A percentile compares a stretch with the other conserved stretches of the same genome.
phyloP scores from a whole-genome alignment of 2,797 vertebrate genomes.

The Podargus strigoides region DNA sequence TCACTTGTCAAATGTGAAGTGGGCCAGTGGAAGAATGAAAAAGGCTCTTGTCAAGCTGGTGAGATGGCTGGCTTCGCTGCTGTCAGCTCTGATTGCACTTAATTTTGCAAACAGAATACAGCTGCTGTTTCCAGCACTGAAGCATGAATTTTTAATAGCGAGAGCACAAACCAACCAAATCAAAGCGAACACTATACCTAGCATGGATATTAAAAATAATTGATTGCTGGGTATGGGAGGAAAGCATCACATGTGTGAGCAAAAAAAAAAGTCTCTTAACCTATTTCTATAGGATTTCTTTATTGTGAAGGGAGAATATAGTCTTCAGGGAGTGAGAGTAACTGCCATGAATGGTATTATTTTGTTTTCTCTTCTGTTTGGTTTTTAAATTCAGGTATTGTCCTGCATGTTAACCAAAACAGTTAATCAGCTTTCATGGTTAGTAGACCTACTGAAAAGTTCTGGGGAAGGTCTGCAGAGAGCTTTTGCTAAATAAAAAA shows the following conservation, averaged over 20 bases:
- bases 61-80: conserved; percentile 37
- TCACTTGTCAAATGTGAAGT: conserved; percentile 79
- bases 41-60: conserved; percentile 57
- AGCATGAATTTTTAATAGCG: conserved; percentile 59
- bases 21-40: conserved; percentile 72
- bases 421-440: neutral
- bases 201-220: neutral
- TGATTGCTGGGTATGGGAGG: neutral
- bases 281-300: neutral
- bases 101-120: conserved; percentile 64
- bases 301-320: neutral
- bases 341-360: neutral
- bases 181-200: neutral
- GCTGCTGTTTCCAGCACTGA: conserved; percentile 66
- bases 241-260: neutral
- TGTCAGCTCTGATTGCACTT: conserved; percentile 68
- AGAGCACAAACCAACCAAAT: neutral
- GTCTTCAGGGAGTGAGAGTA: neutral
- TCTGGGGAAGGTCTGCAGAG: neutral
- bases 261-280: neutral
- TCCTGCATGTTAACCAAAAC: neutral
- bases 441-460: neutral
- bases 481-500: neutral
- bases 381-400: neutral
- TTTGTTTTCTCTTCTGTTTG: neutral